Percentiles rank a stretch among this genome's conserved stretches.
phyloP scores from a whole-genome alignment of 2,888 invertebrate genomes.

The Cordylochernes scorpioides region DNA sequence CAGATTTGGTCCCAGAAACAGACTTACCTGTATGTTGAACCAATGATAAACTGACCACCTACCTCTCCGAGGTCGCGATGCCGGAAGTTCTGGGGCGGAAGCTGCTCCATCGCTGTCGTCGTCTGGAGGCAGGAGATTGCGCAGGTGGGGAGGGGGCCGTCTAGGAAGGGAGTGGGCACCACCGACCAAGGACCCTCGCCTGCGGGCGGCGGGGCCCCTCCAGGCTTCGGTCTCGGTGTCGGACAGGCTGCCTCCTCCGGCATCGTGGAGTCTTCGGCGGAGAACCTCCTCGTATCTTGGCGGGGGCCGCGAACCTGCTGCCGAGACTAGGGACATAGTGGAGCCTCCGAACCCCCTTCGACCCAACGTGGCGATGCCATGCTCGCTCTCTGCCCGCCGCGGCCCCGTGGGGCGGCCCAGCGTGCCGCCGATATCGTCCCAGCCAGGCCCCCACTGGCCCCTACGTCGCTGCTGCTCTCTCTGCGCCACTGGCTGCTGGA shows the following conservation, averaged over 20 bases:
- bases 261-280: slow-evolving; percentile 4
- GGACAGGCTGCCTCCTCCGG: slow-evolving; percentile 33
- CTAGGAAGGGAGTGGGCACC: slow-evolving; percentile 14
- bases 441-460: slow-evolving; percentile 16
- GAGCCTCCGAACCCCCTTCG: not conserved
- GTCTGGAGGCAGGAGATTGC: slow-evolving; percentile 25
- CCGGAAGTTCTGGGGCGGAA: slow-evolving; percentile 50
- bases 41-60: no score
- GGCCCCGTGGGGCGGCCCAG: slow-evolving; percentile 21
- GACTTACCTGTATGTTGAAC: no score
- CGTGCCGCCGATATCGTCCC: slow-evolving; percentile 16
- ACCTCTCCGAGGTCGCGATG: slow-evolving; percentile 8
- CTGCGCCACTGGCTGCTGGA: slow-evolving; percentile 1
- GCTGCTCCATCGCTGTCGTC: slow-evolving; percentile 52
- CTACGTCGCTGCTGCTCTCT: slow-evolving; percentile 16
- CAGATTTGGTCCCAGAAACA: no score
- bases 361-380: slow-evolving; percentile 28
- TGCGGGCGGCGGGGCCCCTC: not conserved
- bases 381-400: slow-evolving; percentile 76
- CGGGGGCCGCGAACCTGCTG: no score
- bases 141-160: slow-evolving; percentile 14
- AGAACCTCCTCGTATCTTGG: slow-evolving; percentile 1
- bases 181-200: not conserved
- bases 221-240: slow-evolving; percentile 53
- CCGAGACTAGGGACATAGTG: slow-evolving; percentile 1